Base-by-base conservation (phyloP, 2,888 invertebrate species). In the Drosophila paranaensis region DNA sequence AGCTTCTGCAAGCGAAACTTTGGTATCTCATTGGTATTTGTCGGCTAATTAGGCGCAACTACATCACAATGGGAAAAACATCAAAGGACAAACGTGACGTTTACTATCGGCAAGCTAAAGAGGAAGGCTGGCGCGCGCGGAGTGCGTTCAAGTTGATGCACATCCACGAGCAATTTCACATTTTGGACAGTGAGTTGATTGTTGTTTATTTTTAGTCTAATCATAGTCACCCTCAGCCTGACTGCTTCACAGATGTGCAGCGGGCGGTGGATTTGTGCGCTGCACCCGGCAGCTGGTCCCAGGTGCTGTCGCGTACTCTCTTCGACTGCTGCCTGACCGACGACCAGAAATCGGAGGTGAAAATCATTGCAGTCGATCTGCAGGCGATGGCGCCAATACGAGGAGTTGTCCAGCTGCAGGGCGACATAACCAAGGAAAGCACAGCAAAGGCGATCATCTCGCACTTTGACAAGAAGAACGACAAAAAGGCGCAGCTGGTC, bases 51-150 rank as follows among this genome's bases (percentile, higher is more conserved):
- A 20, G 20, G 20, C 20, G 20, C 20, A 20, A 20, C 20, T 20
- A 20, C 20, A 27, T 27, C 6, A 27, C 27, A 27, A 99, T 99
- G 99, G 99, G 99, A 0, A 97, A 98, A 94, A 97, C 97, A 1
- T 98, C 99, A 0, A 99, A 99, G 93, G 99, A 99, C 91, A 99
- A 99, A 93, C 95, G 99, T 33, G 99, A 99, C 94, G 96, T 99
- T 74, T 99, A 98, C 92, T 99, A 99, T 93, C 95, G 99, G 66
- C 94, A 97, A 88, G 99, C 99, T 0, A 99, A 99, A 93, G 99
- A 99, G 93, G 98, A 99, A 94, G 99, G 99, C 0, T 99, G 99
- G 99, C 94, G 99, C 91, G 99, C 99, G 0, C 94, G 99, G 83
- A 99, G 99, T 94, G 99, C 99, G 6, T 99, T 98, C 92, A 99